Evolutionary conservation across 2,113 vertebrate genomes (phyloP), one percentile per base, ranked within the genome.

Genomic region (Pteruthius melanotis): DNA sequence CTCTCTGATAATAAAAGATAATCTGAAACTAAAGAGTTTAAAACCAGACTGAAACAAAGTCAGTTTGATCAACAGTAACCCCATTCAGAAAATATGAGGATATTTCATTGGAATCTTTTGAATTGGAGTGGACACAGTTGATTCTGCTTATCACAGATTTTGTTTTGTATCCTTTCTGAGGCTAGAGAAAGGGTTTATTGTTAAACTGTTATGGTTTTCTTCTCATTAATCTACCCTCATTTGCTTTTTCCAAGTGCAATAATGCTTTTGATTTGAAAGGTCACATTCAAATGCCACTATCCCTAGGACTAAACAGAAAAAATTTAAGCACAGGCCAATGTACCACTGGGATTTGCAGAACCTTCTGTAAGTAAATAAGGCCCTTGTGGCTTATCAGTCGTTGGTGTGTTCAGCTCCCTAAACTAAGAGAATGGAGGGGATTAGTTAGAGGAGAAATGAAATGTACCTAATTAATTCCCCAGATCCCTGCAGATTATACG

Each of bases 381-480:
- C 93, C 82, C 94, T 86, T 72, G 94, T 95, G 94, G 86, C 89
- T 95, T 97, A 95, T 96, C 96, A 93, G 78, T 76, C 26, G 1
- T 53, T 49, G 79, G 70, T 94, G 71, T 94, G 49, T 75, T 97
- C 87, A 87, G 87, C 91, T 97, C 93, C 87, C 90, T 96, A 94
- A 95, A 92, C 84, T 76, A 83, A 96, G 82, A 89, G 80, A 92
- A 96, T 47, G 83, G 81, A 96, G 42, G 42, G 95, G 96, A 97
- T 97, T 96, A 97, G 83, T 80, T 82, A 96, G 82, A 96, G 63
- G 89, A 95, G 84, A 97, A 96, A 97, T 83, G 68, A 96, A 92
- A 93, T 91, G 93, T 84, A 91, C 83, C 80, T 97, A 97, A 98
- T 97, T 97, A 97, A 97, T 97, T 96, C 90, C 91, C 93, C 78